Evolutionary conservation across 1,140 invertebrate genomes (phyloP), one percentile per base, ranked within the genome.

Genomic region (Drosophila grimshawi): DNA sequence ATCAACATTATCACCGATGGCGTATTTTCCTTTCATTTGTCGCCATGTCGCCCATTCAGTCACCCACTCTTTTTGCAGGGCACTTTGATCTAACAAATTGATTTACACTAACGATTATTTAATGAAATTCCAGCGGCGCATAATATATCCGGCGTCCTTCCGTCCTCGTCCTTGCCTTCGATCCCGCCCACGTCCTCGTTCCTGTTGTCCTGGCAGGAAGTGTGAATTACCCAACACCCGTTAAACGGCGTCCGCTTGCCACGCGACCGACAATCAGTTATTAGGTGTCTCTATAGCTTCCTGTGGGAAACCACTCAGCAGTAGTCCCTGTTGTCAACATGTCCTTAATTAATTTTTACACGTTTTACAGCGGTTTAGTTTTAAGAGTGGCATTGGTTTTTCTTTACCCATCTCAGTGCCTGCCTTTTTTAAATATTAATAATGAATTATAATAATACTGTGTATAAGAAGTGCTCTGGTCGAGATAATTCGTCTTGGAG

Each of bases 21-120:
- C 27, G 7, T 86, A 83, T 88, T 88, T 83, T 89, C 85, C 78
- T 88, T 89, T 80, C 74, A 88, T 88, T 88, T 83, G 85, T 88
- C 85, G 85, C 74, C 83, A 83, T 89, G 80, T 78, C 85, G 80
- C 75, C 78, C 82, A 77, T 65, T 41, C 7, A n/a, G n/a, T 45
- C 43, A 11, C 2, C 4, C 4, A 1, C 11, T 11, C n/a, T n/a
- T 45, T 5, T 19, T 2, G 3, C n/a, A 35, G 5, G 55, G 41
- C 30, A 69, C 83, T 88, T 88, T 88, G 85, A 88, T 88, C 85
- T 78, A 80, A 72, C 83, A 80, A 86, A 86, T 89, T 88, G 85
- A 89, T 89, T 89, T 88, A 88, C 85, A 88, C 85, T 88, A 88
- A 88, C 85, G 85, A 85, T 89, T 88, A 78, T 88, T 88, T 88